phyloP scores from a whole-genome alignment of 2,113 vertebrate species.

The Notothenia rossii region DNA sequence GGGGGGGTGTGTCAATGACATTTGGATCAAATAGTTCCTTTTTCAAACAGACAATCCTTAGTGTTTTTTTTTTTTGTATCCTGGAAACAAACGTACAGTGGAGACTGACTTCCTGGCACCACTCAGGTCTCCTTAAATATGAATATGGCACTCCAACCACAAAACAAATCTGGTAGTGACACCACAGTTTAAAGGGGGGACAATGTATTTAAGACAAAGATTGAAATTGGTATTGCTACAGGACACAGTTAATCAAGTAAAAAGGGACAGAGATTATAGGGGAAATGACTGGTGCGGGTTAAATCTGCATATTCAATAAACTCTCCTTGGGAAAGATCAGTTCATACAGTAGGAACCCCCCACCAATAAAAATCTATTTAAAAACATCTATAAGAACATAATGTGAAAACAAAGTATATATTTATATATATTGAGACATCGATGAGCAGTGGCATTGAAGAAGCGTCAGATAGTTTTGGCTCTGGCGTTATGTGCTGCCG shows the following conservation, averaged over 20 bases:
- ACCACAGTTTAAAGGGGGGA: slow-evolving; percentile 8
- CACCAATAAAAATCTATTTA: slow-evolving; percentile 84
- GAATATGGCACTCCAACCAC: slow-evolving; percentile 1
- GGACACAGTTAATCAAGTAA: slow-evolving; percentile 69
- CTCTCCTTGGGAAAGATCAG: slow-evolving; percentile 57
- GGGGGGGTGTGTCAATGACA: neutral
- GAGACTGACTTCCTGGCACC: slow-evolving; percentile 13
- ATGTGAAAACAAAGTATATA: slow-evolving; percentile 85
- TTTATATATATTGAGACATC: slow-evolving; percentile 49
- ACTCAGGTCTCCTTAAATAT: neutral
- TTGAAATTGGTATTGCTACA: slow-evolving; percentile 57
- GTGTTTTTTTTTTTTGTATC: slow-evolving; percentile 6
- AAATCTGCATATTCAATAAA: slow-evolving; percentile 71
- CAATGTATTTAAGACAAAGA: slow-evolving; percentile 29
- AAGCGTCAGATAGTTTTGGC: slow-evolving; percentile 63
- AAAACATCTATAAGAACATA: slow-evolving; percentile 89
- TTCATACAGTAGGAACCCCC: slow-evolving; percentile 64
- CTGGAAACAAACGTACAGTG: slow-evolving; percentile 3
- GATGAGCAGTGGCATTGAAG: slow-evolving; percentile 55
- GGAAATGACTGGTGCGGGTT: slow-evolving; percentile 42
- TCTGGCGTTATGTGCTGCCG: slow-evolving; percentile 44
- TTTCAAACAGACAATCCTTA: slow-evolving; percentile 11
- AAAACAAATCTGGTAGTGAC: slow-evolving; percentile 22
- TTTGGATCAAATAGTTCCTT: slow-evolving; percentile 26
- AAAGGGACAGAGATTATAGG: slow-evolving; percentile 42